Conservation (phyloP, 2,888 invertebrate genomes). For the Philaethria dido region DNA sequence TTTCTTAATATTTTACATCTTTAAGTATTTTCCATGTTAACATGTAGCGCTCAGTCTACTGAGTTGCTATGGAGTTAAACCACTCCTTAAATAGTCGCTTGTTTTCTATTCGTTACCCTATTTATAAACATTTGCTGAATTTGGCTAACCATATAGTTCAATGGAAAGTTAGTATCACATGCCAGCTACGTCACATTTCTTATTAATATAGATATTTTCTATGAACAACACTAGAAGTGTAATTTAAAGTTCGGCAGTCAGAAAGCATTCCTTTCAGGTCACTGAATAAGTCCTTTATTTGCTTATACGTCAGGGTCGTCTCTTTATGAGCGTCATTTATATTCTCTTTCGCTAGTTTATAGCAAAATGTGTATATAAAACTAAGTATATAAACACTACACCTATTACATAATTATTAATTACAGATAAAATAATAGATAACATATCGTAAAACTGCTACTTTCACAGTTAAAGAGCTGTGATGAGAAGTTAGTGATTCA, state of each 20-base stretch:
- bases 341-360: slow-evolving; percentile 3
- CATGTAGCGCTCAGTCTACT: no score
- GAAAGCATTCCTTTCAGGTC: slow-evolving; percentile 19
- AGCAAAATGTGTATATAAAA: background rate
- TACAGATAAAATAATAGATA: background rate
- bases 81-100: no score
- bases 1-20: background rate
- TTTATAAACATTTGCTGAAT: no score
- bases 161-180: no score
- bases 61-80: background rate
- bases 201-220: background rate
- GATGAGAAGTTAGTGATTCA: no score
- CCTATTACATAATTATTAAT: background rate
- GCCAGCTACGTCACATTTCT: background rate
- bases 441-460: background rate
- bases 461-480: no score
- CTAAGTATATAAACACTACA: background rate
- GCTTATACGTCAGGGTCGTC: slow-evolving; percentile 1
- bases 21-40: no score
- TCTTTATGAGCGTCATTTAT: slow-evolving; percentile 17
- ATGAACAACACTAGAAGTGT: background rate
- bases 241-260: background rate
- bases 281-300: slow-evolving; percentile 26
- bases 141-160: no score
- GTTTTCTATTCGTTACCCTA: no score